These are phyloP conservation scores for Tachina lurida DNA, from an alignment of 2,888 invertebrate genomes.

Conservation along the genomic window DNA sequence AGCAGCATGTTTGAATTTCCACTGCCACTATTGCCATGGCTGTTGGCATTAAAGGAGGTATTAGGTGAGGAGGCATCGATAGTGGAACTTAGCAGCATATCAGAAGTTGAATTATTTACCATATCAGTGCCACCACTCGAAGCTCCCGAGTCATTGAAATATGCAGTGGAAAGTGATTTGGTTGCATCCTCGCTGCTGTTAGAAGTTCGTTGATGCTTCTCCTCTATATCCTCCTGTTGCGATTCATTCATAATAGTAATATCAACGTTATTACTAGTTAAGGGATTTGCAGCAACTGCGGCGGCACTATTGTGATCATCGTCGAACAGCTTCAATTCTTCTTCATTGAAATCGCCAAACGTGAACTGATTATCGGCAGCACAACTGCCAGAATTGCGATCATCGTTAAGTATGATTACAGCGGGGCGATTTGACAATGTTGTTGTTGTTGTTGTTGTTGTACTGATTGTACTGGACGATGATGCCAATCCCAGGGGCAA, in stretches of 20 bases:
- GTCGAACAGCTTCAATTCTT: slow-evolving; percentile 80
- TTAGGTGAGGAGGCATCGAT: slow-evolving; percentile 78
- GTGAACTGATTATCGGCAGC: slow-evolving; percentile 88
- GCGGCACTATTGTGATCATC: slow-evolving; percentile 57
- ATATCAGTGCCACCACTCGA: slow-evolving; percentile 65
- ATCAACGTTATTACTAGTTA: slow-evolving; percentile 31
- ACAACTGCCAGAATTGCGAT: slow-evolving; percentile 77
- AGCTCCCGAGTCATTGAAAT: slow-evolving; percentile 79
- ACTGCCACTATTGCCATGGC: slow-evolving; percentile 65
- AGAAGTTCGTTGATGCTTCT: slow-evolving; percentile 3
- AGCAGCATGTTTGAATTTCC: slow-evolving; percentile 64
- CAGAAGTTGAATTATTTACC: slow-evolving; percentile 75
- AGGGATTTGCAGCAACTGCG: slow-evolving; percentile 40
- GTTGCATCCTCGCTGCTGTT: slow-evolving; percentile 12
- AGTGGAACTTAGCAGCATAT: slow-evolving; percentile 76
- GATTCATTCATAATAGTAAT: slow-evolving; percentile 29
- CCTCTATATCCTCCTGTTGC: slow-evolving; percentile 25
- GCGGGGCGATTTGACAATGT: slow-evolving; percentile 84
- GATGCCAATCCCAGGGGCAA: slow-evolving; percentile 36
- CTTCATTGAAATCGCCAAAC: slow-evolving; percentile 84
- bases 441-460: slow-evolving; percentile 25
- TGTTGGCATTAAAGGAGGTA: slow-evolving; percentile 73
- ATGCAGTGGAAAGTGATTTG: slow-evolving; percentile 48
- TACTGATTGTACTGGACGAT: slow-evolving; percentile 5
- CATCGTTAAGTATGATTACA: slow-evolving; percentile 88